Percentiles rank a stretch among this genome's conserved stretches.
phyloP scores from a whole-genome alignment of 2,888 invertebrate genomes.

The Amorpha juglandis region DNA sequence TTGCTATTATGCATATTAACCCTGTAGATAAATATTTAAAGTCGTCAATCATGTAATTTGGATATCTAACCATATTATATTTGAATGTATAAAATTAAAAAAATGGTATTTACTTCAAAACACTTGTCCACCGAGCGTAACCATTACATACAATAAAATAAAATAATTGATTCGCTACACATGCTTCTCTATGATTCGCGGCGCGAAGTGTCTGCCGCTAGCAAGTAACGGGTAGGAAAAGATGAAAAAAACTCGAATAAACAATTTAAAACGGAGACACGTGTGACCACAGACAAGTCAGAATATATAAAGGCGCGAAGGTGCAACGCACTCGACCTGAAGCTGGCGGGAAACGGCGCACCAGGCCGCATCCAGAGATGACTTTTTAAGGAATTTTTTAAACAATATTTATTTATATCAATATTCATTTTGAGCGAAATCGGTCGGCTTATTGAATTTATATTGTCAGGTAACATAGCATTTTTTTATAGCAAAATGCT shows the following conservation, averaged over 20 bases:
- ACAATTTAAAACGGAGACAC: constrained; percentile 21
- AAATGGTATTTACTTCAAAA: not conserved
- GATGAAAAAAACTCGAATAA: constrained; percentile 20
- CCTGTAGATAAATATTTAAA: too few species aligned
- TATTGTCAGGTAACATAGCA: not conserved
- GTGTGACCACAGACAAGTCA: constrained; percentile 24
- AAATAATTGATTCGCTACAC: constrained; percentile 15
- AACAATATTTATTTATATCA: too few species aligned
- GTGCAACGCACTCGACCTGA: constrained; percentile 23
- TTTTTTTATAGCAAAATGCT: not conserved
- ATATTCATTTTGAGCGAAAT: too few species aligned
- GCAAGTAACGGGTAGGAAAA: constrained; percentile 10
- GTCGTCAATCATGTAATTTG: not conserved
- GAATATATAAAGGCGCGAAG: constrained; percentile 19
- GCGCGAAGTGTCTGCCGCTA: constrained; percentile 8
- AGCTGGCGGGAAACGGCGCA: constrained; percentile 21
- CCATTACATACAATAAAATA: constrained; percentile 22
- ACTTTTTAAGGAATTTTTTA: constrained; percentile 20
- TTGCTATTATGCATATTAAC: not conserved
- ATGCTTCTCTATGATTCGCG: not conserved
- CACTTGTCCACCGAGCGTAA: constrained; percentile 19
- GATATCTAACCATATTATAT: not conserved
- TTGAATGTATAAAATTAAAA: not conserved
- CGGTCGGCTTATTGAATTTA: not conserved
- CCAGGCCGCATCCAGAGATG: constrained; percentile 16